Evolutionary conservation across 1,140 invertebrate species (phyloP).

Genomic region (Drosophila ambigua): DNA sequence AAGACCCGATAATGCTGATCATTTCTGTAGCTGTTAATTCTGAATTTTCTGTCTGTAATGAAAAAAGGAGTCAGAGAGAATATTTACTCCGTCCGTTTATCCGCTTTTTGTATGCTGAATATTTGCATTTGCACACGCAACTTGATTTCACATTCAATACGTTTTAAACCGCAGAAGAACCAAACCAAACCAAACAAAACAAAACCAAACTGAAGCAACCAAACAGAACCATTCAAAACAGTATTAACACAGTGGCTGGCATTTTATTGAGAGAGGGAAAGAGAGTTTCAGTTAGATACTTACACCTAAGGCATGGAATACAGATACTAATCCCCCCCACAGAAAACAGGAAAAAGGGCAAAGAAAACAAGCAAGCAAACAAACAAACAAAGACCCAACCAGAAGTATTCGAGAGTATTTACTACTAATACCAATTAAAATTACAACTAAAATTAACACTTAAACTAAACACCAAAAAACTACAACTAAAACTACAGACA

Average conservation of each 20-base stretch:
- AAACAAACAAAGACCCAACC: conserved; percentile 18
- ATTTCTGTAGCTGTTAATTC: conserved; percentile 31
- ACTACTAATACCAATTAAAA: conserved; percentile 21
- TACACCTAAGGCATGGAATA: too few species aligned
- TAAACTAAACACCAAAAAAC: conserved; percentile 16
- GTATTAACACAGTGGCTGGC: too few species aligned
- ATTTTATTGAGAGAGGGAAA: too few species aligned
- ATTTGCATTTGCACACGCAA: too few species aligned
- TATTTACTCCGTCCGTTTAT: conserved; percentile 61
- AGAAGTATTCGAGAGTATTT: conserved; percentile 56
- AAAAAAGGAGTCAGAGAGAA: conserved; percentile 5
- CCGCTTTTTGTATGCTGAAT: not conserved
- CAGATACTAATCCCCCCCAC: not conserved
- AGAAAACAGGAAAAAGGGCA: conserved; percentile 5
- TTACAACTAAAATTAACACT: conserved; percentile 14
- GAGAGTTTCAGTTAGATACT: too few species aligned
- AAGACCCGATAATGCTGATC: not conserved
- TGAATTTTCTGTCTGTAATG: not conserved
- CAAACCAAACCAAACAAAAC: too few species aligned
- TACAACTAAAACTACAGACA: not conserved
- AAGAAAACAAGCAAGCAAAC: conserved; percentile 3
- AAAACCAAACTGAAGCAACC: too few species aligned
- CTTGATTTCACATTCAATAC: too few species aligned
- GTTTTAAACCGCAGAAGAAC: too few species aligned
- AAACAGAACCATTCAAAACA: too few species aligned